Conservation (phyloP, 2,888 invertebrate genomes). For the Adelognathus sp. region DNA sequence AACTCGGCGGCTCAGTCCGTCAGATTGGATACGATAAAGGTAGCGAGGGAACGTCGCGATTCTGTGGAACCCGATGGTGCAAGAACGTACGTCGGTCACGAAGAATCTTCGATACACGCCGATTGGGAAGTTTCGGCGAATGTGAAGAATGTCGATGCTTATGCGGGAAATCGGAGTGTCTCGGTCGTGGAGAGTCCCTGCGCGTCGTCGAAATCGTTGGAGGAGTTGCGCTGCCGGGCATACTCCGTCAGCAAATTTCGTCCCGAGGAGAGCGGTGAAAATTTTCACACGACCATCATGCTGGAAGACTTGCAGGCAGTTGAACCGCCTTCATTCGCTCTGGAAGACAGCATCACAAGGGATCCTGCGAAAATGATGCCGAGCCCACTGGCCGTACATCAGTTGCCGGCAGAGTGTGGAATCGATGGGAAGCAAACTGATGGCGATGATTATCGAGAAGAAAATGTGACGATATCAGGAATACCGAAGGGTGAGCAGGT, state of each 20-base stretch:
- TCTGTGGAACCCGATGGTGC: neutral
- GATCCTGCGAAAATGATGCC: neutral
- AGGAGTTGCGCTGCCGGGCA: constrained; percentile 5
- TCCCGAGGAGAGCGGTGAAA: neutral
- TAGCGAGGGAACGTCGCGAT: neutral
- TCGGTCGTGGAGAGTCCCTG: neutral
- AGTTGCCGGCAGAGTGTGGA: neutral
- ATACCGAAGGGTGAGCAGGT: too few relatives aligned
- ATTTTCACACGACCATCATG: neutral
- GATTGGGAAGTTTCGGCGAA: neutral
- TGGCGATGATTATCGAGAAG: neutral
- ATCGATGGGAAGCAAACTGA: neutral
- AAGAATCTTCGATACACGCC: neutral
- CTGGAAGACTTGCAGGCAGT: constrained; percentile 63
- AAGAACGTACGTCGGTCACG: neutral
- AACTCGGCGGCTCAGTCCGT: neutral
- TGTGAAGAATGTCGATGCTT: neutral
- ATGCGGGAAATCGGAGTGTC: neutral
- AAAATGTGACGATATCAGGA: neutral
- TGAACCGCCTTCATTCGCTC: constrained; percentile 66
- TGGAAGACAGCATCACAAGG: constrained; percentile 48
- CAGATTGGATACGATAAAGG: neutral
- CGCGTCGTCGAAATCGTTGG: neutral
- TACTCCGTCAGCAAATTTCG: constrained; percentile 4
- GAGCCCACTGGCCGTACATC: neutral